Percentiles rank a stretch among this genome's conserved stretches.
These are phyloP conservation scores for Leptoclinus maculatus DNA, from an alignment of 2,797 vertebrate species.

Conservation along the genomic window DNA sequence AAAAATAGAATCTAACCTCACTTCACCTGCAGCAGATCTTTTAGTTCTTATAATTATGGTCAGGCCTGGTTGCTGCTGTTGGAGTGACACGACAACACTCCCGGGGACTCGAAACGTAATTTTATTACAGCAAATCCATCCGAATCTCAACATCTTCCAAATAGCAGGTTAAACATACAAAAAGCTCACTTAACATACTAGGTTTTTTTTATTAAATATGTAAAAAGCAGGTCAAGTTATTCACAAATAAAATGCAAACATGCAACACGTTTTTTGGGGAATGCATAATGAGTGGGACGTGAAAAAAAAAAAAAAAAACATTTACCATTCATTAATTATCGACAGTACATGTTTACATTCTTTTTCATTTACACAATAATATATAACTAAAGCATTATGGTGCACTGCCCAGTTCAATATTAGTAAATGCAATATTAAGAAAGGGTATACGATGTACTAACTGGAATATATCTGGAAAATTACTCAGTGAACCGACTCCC, in stretches of 20 bases:
- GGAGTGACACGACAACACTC: conserved; percentile 61
- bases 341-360: conserved; percentile 99
- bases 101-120: conserved; percentile 76
- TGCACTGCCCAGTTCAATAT: conserved; percentile 90
- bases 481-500: conserved; percentile 82
- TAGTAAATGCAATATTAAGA: conserved; percentile 92
- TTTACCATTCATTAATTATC: conserved; percentile 96
- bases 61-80: not conserved
- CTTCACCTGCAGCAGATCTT: not conserved
- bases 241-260: conserved; percentile 99
- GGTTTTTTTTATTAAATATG: conserved; percentile 98
- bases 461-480: conserved; percentile 85
- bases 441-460: conserved; percentile 86
- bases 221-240: conserved; percentile 99
- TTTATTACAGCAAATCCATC: conserved; percentile 86
- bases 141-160: conserved; percentile 80
- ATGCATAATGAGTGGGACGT: conserved; percentile 93
- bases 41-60: not conserved
- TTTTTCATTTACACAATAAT: conserved; percentile 99
- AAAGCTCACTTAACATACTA: conserved; percentile 91
- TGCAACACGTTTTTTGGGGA: conserved; percentile 94
- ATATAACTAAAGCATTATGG: conserved; percentile 94
- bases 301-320: conserved; percentile 70
- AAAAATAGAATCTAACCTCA: no score
- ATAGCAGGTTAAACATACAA: conserved; percentile 86